These are phyloP conservation scores for Capitella teleta DNA, from an alignment of 1,140 invertebrate genomes.

Conservation along the genomic window DNA sequence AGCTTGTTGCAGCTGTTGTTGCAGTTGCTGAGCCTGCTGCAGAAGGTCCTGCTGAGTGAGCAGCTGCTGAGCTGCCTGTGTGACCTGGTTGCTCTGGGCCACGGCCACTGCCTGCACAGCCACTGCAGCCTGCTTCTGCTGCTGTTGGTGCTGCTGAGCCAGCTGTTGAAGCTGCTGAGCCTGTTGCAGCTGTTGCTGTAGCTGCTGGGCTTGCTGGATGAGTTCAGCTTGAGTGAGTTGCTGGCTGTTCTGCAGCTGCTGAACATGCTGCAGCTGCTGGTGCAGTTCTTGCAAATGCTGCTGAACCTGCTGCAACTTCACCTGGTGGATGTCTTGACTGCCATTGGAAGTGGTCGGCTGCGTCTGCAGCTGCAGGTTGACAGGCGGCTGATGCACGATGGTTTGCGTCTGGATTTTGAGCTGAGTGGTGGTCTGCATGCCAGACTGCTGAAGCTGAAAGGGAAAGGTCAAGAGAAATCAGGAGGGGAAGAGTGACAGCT, in stretches of 20 bases:
- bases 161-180: conserved; percentile 21
- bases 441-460: not conserved
- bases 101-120: conserved; percentile 7
- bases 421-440: not conserved
- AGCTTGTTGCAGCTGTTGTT: conserved; percentile 21
- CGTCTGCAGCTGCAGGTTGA: conserved; percentile 3
- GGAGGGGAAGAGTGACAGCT: not conserved
- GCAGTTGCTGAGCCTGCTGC: conserved; percentile 26
- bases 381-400: not conserved
- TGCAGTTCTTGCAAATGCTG: conserved; percentile 11
- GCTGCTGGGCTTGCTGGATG: conserved; percentile 14
- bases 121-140: conserved; percentile 14
- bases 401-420: not conserved
- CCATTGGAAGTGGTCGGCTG: not conserved
- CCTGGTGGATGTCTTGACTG: conserved; percentile 4
- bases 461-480: not conserved
- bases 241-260: conserved; percentile 42
- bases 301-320: conserved; percentile 8
- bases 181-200: conserved; percentile 27
- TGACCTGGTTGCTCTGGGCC: not conserved
- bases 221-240: conserved; percentile 17
- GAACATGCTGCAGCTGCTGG: conserved; percentile 15
- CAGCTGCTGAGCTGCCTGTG: conserved; percentile 3
- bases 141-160: conserved; percentile 22
- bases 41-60: conserved; percentile 17